phyloP scores from a whole-genome alignment of 2,888 invertebrate species.

The Callinectes sapidus region DNA sequence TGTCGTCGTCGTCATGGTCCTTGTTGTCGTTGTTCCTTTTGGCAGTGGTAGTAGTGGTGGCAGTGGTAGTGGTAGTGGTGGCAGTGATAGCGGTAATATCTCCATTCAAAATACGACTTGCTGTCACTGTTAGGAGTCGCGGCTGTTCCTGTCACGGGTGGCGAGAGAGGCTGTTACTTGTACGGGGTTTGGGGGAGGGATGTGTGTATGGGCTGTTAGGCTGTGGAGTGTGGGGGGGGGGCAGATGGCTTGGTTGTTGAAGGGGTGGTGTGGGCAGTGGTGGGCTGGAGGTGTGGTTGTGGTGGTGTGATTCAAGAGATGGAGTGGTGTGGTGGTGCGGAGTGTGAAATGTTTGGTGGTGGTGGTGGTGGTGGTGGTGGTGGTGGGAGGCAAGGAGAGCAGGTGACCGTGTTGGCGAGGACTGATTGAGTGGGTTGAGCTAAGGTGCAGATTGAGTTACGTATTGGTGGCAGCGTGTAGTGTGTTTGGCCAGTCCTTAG shows the following conservation, averaged over 20 bases:
- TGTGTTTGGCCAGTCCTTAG: not conserved
- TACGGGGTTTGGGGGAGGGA: not conserved
- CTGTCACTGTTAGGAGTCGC: not conserved
- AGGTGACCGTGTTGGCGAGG: not conserved
- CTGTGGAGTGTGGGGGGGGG: not conserved
- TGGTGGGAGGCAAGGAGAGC: not conserved
- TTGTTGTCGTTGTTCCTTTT: not conserved
- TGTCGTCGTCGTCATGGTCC: not conserved
- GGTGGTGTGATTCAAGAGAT: not conserved
- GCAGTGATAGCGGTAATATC: not conserved
- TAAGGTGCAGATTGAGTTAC: not conserved
- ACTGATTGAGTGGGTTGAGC: not conserved
- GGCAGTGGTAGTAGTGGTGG: not conserved
- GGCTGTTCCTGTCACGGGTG: not conserved
- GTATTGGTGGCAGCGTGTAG: not conserved
- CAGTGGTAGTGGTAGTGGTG: not conserved
- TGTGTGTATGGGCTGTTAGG: not conserved
- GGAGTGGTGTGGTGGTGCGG: not conserved
- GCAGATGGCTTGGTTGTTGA: not conserved
- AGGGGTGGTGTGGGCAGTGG: not conserved
- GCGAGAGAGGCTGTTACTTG: not conserved
- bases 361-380: no score
- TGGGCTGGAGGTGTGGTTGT: not conserved
- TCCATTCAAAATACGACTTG: not conserved
- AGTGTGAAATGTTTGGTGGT: not conserved